phyloP scores from a whole-genome alignment of 2,888 invertebrate species.

The Minunthozetes semirufus region DNA sequence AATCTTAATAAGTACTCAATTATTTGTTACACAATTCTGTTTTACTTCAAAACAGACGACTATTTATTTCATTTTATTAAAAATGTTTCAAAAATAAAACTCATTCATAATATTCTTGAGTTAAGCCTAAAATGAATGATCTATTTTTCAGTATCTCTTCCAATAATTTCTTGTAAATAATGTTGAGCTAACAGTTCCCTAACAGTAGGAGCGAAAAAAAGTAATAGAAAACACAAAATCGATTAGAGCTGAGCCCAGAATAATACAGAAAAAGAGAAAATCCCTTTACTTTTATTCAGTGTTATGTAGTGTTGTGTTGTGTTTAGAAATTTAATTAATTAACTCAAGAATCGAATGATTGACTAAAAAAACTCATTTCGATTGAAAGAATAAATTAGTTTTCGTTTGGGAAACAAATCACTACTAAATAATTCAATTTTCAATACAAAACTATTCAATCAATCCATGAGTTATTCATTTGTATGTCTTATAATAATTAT shows the following conservation, averaged over 20 bases:
- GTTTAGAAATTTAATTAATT: slow-evolving; percentile 6
- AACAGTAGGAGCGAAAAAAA: neutral
- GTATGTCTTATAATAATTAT: neutral
- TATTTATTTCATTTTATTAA: too few relatives aligned
- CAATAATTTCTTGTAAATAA: too few relatives aligned
- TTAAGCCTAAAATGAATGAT: too few relatives aligned
- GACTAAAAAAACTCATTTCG: neutral
- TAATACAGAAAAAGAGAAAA: neutral
- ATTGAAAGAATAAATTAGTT: neutral
- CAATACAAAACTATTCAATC: neutral
- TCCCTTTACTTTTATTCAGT: neutral
- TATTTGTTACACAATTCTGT: neutral
- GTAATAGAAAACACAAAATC: neutral
- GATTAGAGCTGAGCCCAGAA: neutral
- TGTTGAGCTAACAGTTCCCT: too few relatives aligned
- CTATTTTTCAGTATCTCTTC: too few relatives aligned
- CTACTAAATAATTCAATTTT: neutral
- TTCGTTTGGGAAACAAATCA: neutral
- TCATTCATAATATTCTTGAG: too few relatives aligned
- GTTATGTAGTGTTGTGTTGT: neutral
- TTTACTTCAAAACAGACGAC: too few relatives aligned
- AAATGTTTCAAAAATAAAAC: too few relatives aligned
- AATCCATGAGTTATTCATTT: neutral
- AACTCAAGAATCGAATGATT: neutral
- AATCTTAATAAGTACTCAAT: slow-evolving; percentile 2